Evolutionary conservation across 2,113 vertebrate species (phyloP).

Genomic region (Hippocampus guttulatus): DNA sequence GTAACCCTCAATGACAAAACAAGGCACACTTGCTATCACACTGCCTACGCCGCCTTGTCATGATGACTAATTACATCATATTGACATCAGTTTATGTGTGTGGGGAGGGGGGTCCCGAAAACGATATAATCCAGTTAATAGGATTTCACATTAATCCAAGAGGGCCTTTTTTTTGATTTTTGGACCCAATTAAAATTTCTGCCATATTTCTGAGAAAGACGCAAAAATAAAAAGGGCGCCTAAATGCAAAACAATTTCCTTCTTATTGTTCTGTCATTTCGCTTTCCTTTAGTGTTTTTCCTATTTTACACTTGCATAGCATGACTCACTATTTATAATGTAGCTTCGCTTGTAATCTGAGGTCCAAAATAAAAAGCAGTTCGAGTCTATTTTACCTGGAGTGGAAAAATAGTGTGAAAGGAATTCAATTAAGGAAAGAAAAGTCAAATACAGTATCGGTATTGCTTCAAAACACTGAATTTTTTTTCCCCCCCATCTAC

Average conservation of each 20-base stretch:
- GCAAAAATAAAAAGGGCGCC: too few species aligned
- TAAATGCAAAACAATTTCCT: too few species aligned
- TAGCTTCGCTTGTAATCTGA: too few species aligned
- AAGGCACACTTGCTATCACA: constrained; percentile 46
- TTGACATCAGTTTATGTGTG: constrained; percentile 51
- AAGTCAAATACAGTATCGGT: too few species aligned
- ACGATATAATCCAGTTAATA: constrained; percentile 42
- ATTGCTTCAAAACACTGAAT: not conserved
- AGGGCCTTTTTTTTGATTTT: constrained; percentile 29
- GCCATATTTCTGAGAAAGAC: constrained; percentile 6
- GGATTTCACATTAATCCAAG: constrained; percentile 55
- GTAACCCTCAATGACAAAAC: constrained; percentile 51
- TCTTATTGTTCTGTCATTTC: not conserved
- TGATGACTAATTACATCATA: constrained; percentile 58
- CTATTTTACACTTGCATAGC: too few species aligned
- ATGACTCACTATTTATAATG: too few species aligned
- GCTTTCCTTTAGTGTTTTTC: not conserved
- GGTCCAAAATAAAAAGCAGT: too few species aligned
- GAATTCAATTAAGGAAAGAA: too few species aligned
- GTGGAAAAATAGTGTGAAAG: too few species aligned
- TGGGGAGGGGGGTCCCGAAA: constrained; percentile 22
- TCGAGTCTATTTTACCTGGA: too few species aligned
- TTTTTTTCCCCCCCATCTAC: not conserved
- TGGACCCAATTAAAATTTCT: constrained; percentile 35
- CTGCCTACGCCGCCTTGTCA: constrained; percentile 54